Base-by-base conservation (phyloP, 2,113 vertebrate genomes). In the Mastomys natalensis region DNA sequence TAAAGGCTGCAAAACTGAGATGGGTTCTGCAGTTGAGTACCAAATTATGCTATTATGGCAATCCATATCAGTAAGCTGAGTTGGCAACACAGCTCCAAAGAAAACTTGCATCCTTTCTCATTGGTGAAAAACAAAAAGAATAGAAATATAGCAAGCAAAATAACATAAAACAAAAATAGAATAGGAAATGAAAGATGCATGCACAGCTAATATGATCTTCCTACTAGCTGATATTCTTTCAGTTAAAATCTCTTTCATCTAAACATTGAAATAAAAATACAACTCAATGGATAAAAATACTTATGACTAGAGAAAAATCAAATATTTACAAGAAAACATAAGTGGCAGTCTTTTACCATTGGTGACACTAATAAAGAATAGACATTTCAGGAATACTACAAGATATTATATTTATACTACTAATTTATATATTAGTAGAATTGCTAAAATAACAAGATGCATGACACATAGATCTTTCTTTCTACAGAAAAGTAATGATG, bases 121-220 rank as follows among this genome's bases (percentile, higher is more conserved):
- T 40, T 68, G 76, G 94, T 72, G 76, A 92, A 88, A 96, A 43
- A 6, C n/a, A 92, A 92, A 86, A 95, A 34, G 43, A 86, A 95
- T 73, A 64, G 26, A 90, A 72, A 91, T 43, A 91, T 0, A 77
- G 48, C 64, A 76, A 94, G 58, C 53, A 70, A 94, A 94, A 95
- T 73, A 95, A 64, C 43, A 60, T 17, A 70, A 64, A 97, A 95
- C 37, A 95, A 92, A 96, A 95, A 87, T 94, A 95, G 89, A 93
- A 82, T 22, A 85, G 68, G 51, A 94, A 90, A 90, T 90, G n/a
- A 88, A 96, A 97, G 93, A 89, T 45, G 43, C 19, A 73, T 73
- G 21, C 21, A 88, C 7, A 68, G 22, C 77, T 88, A 89, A 78
- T 70, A 85, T 9, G 64, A 72, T 86, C 58, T n/a, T 77, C 64